These are phyloP conservation scores for Acanthurus lineatus DNA, from an alignment of 2,797 vertebrate genomes.

Conservation along the genomic window DNA sequence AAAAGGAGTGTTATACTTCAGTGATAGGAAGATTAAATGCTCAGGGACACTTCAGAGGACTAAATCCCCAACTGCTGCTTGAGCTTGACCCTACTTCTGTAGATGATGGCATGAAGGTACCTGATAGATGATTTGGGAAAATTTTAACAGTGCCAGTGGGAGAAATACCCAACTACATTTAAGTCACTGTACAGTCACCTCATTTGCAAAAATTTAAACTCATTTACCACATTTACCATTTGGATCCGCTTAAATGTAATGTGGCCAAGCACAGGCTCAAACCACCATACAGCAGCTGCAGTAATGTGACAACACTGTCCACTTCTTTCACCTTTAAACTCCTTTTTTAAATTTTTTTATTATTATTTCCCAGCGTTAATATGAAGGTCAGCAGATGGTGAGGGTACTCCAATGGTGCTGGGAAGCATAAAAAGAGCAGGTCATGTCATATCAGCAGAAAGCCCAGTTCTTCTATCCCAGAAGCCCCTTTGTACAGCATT, in stretches of 20 bases:
- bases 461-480: not conserved
- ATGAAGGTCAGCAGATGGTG: conserved; percentile 64
- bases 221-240: conserved; percentile 1
- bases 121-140: conserved; percentile 6
- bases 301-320: conserved; percentile 18
- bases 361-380: conserved; percentile 33
- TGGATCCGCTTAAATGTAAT: no score
- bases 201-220: conserved; percentile 19
- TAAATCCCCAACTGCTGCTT: conserved; percentile 7
- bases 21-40: conserved; percentile 45
- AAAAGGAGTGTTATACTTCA: conserved; percentile 23
- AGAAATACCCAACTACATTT: not conserved
- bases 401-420: conserved; percentile 26
- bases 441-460: conserved; percentile 34
- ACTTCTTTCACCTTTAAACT: conserved; percentile 41
- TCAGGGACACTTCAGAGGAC: conserved; percentile 25
- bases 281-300: not conserved
- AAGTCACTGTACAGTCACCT: not conserved
- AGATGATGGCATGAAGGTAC: conserved; percentile 1
- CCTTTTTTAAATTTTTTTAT: conserved; percentile 2
- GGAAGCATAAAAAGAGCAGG: conserved; percentile 25
- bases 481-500: not conserved
- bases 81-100: conserved; percentile 23
- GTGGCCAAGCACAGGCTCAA: conserved; percentile 18
- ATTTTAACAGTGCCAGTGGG: not conserved